Evolutionary conservation across 2,113 vertebrate species (phyloP).

Genomic region (Elephas maximus): DNA sequence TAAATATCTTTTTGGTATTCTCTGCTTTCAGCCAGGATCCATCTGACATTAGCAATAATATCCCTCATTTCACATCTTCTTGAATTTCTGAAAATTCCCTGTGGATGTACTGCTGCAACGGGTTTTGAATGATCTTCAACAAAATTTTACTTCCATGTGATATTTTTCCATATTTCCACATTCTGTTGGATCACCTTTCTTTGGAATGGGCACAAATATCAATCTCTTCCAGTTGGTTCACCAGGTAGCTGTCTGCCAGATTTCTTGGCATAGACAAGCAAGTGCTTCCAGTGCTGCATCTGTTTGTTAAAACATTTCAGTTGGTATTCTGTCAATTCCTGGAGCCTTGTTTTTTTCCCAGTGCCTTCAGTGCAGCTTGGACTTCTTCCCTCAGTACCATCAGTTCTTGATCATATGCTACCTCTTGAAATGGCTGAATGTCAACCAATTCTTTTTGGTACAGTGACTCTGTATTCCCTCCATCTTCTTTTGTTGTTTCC

Average conservation of each 20-base stretch:
- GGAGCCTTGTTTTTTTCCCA: too few relatives aligned
- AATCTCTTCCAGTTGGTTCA: background rate
- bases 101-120: background rate
- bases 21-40: background rate
- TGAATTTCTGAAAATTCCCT: background rate
- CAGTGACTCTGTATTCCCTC: too few relatives aligned
- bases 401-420: too few relatives aligned
- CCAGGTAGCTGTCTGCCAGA: background rate
- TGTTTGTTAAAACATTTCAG: background rate
- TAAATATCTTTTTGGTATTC: background rate
- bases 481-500: too few relatives aligned
- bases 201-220: background rate
- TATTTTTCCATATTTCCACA: background rate
- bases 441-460: too few relatives aligned
- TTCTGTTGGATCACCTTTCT: background rate
- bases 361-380: too few relatives aligned
- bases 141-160: background rate
- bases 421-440: too few relatives aligned
- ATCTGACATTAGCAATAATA: background rate
- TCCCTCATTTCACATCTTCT: background rate
- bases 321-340: too few relatives aligned
- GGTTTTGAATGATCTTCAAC: background rate
- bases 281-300: background rate
- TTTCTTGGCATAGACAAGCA: background rate
- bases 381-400: too few relatives aligned